Base-by-base conservation (phyloP, 1,140 invertebrate genomes). In the Helicoverpa zea region DNA sequence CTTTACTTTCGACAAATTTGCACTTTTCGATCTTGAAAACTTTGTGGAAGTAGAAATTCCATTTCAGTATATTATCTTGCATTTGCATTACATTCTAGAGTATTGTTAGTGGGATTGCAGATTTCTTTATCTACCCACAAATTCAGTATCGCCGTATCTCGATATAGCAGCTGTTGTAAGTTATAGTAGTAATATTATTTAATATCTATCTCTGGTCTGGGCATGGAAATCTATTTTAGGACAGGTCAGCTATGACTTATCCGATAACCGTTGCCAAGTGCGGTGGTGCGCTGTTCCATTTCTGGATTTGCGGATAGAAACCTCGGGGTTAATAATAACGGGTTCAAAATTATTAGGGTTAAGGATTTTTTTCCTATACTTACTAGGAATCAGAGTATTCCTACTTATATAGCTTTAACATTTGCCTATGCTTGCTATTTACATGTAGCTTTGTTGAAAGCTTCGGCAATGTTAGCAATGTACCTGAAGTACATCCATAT, bases 141-240 rank as follows among this genome's bases (percentile, higher is more conserved):
- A 51, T 29, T n/a, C 16, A 54, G 13, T 30, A 70, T 70, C 47
- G 47, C 18, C 35, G 35, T 35, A 35, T 35, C 35, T 14, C 23
- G 49, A 52, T 70, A 52, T 52, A 54, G 52, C 66, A 70, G 18
- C 49, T 70, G 66, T 54, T 70, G 47, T 70, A 70, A 70, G 47
- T 70, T 70, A 70, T 70, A 54, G 49, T 54, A 52, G 47, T 70
- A 52, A 70, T 70, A 54, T 70, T 70, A 70, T 70, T 70, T 70
- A 52, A 70, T 70, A 70, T 29, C 18, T 5, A 13, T 52, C 35
- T 18, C 49, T 29, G 3, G 10, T 23, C 30, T 23, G 16, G 12
- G 18, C 9, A 52, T 52, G 11, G 16, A 70, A 52, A 66, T 49
- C 5, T 18, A 64, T 64, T 64, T 64, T 35, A n/a, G 35, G 61